Evolutionary conservation across 1,140 invertebrate species (phyloP).

Genomic region (Bombus superbus): DNA sequence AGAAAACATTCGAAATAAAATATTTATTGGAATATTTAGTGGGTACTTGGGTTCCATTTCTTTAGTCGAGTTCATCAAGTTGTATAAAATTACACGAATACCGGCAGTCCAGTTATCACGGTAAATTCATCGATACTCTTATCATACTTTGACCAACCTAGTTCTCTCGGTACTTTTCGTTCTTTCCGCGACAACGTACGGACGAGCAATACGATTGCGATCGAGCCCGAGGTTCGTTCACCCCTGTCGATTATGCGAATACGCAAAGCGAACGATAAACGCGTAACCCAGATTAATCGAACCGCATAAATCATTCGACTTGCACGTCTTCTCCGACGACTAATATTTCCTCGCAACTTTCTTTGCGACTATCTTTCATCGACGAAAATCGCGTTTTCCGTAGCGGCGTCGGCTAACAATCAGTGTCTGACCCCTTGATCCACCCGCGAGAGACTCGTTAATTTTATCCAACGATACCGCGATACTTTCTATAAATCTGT

Average conservation of each 20-base stretch:
- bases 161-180: background rate
- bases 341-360: conserved; percentile 35
- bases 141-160: background rate
- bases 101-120: background rate
- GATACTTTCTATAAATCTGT: background rate
- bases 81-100: too few relatives aligned
- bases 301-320: conserved; percentile 53
- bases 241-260: conserved; percentile 65
- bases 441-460: background rate
- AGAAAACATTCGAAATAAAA: too few relatives aligned
- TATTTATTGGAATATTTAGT: too few relatives aligned
- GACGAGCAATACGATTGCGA: conserved; percentile 38
- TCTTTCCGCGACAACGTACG: background rate
- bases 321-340: conserved; percentile 20
- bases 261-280: conserved; percentile 63
- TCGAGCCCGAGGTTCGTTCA: conserved; percentile 56
- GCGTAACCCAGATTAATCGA: conserved; percentile 64
- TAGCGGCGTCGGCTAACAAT: conserved; percentile 39
- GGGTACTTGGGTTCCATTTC: too few relatives aligned
- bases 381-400: conserved; percentile 46
- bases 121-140: background rate
- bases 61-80: too few relatives aligned
- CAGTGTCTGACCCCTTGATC: conserved; percentile 39
- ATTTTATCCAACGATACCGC: conserved; percentile 6
- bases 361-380: conserved; percentile 2